Evolutionary conservation across 1,140 invertebrate species (phyloP), one percentile per base, ranked within the genome.

Genomic region (Protaetia brevitarsis): DNA sequence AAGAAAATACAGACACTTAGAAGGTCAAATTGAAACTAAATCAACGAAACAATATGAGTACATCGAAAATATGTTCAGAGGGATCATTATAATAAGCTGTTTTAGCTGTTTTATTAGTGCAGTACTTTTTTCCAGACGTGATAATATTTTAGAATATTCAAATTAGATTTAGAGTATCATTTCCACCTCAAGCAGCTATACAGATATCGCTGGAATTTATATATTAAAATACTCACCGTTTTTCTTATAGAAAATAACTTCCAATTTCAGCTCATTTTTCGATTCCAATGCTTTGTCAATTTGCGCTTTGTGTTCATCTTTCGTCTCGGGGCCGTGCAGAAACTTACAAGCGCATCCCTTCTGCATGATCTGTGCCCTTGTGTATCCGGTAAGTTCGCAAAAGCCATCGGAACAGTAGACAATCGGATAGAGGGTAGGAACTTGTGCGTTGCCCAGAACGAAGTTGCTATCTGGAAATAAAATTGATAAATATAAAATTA

Each of bases 351-450:
- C 93, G 80, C 95, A 97, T 68, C 93, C 91, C 78, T 96, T 96
- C 81, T 97, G 95, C 94, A 96, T 96, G 79, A 96, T 95, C 83
- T 97, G 94, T 34, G 95, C 95, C 68, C 96, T 86, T 66, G 92
- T 86, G 82, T 89, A 96, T 66, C 95, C 95, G 65, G 95, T 97
- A 82, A 98, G 87, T 82, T 97, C 95, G 79, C 94, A 96, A 84
- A 98, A 98, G 59, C 95, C 96, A 86, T 98, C 95, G 2, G 94
- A 96, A 82, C 96, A 98, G 82, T 98, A 98, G 67, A 98, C 96
- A 81, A 98, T 97, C 69, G 96, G 95, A 83, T 94, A 94, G 26
- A 88, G 78, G 66, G 88, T 80, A 67, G 90, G 88, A 68, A 96
- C 95, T 82, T 97, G 94, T 66, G 96, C 95, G 85, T 97, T 97